These are phyloP conservation scores for Eupeodes luniger DNA, from an alignment of 2,888 invertebrate species.

Conservation along the genomic window DNA sequence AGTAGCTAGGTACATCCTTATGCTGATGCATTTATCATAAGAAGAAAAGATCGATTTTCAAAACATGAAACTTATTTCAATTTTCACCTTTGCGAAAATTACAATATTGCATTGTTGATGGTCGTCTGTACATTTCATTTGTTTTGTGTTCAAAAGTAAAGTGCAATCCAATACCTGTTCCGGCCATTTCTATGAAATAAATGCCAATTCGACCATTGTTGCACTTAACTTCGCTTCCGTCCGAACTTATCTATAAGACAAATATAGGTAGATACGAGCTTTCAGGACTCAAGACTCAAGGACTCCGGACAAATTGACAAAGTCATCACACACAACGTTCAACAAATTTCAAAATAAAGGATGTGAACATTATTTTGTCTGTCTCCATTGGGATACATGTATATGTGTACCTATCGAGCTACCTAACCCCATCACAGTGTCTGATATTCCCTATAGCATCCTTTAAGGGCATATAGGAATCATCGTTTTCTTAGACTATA, in stretches of 20 bases:
- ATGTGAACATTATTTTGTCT: slow-evolving; percentile 51
- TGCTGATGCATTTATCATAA: not conserved
- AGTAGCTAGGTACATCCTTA: not conserved
- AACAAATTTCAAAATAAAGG: slow-evolving; percentile 53
- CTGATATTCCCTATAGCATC: not conserved
- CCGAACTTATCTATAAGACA: not conserved
- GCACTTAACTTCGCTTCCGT: slow-evolving; percentile 18
- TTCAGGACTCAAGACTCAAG: slow-evolving; percentile 8
- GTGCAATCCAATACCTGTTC: slow-evolving; percentile 37
- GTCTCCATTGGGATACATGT: not conserved
- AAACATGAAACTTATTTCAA: slow-evolving; percentile 60
- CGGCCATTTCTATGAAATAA: slow-evolving; percentile 33
- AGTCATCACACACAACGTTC: slow-evolving; percentile 51
- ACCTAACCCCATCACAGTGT: not conserved
- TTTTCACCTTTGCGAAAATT: slow-evolving; percentile 55
- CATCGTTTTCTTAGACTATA: not conserved
- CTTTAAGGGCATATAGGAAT: not conserved
- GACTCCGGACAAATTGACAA: slow-evolving; percentile 48
- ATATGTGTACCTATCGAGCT: not conserved
- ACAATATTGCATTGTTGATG: slow-evolving; percentile 51
- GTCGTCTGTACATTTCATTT: slow-evolving; percentile 44
- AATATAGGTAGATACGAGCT: not conserved
- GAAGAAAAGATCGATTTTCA: slow-evolving; percentile 51
- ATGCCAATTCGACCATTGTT: slow-evolving; percentile 50
- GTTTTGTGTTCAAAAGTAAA: slow-evolving; percentile 7